phyloP scores from a whole-genome alignment of 2,113 vertebrate genomes.

The Osmerus eperlanus region DNA sequence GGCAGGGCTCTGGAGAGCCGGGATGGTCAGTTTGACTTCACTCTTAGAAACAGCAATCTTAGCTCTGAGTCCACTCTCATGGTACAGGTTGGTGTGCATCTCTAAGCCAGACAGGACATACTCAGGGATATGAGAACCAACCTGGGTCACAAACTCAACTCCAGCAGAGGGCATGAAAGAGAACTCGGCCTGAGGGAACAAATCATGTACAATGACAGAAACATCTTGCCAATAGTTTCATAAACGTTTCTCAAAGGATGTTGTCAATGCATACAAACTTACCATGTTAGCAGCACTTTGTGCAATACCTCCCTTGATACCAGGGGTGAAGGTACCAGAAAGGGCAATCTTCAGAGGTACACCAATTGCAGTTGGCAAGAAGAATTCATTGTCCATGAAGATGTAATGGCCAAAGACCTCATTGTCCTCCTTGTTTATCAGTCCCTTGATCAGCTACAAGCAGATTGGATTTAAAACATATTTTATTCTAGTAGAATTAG shows the following conservation, averaged over 20 bases:
- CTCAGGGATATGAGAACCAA: slow-evolving; percentile 81
- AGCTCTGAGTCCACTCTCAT: slow-evolving; percentile 78
- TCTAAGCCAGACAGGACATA: slow-evolving; percentile 80
- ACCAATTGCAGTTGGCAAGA: slow-evolving; percentile 85
- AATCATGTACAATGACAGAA: neutral
- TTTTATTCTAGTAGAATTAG: too few relatives aligned
- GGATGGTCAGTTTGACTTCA: slow-evolving; percentile 79
- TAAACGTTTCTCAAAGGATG: neutral
- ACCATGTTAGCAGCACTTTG: slow-evolving; percentile 76
- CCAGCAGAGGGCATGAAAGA: slow-evolving; percentile 82
- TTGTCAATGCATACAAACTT: slow-evolving; percentile 40
- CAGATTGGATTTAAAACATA: too few relatives aligned
- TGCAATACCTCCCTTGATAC: slow-evolving; percentile 74
- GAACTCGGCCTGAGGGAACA: slow-evolving; percentile 70
- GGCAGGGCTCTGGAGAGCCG: slow-evolving; percentile 71
- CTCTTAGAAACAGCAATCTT: slow-evolving; percentile 65
- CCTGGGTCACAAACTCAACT: slow-evolving; percentile 82
- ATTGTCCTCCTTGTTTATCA: slow-evolving; percentile 74
- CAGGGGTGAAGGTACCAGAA: slow-evolving; percentile 82
- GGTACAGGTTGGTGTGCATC: slow-evolving; percentile 84
- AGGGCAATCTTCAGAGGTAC: slow-evolving; percentile 84
- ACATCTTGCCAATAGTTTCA: neutral
- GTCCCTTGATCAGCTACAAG: slow-evolving; percentile 59
- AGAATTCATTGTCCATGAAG: slow-evolving; percentile 94
- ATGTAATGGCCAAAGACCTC: slow-evolving; percentile 90